Conservation (phyloP, 2,888 invertebrate species). For the Rhingia rostrata region DNA sequence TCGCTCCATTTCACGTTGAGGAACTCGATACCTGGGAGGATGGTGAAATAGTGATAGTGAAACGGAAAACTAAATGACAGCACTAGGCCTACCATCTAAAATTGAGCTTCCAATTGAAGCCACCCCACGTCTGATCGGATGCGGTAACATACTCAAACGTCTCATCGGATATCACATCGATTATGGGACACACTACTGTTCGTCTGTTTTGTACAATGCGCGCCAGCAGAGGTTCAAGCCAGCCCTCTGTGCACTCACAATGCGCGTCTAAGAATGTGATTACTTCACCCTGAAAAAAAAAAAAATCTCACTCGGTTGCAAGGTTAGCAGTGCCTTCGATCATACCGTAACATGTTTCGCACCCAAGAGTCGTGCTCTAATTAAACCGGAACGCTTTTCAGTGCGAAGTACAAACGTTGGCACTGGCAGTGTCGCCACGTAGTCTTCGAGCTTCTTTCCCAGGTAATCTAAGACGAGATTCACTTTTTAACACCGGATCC, state of each 20-base stretch:
- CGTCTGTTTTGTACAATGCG: slow-evolving; percentile 96
- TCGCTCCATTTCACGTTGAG: slow-evolving; percentile 97
- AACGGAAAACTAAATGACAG: not conserved
- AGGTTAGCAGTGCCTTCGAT: slow-evolving; percentile 78
- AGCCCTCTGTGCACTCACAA: slow-evolving; percentile 91
- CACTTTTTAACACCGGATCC: slow-evolving; percentile 38
- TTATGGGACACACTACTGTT: slow-evolving; percentile 98
- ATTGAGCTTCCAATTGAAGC: slow-evolving; percentile 99
- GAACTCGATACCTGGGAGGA: slow-evolving; percentile 93
- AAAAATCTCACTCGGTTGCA: slow-evolving; percentile 28
- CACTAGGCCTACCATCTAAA: slow-evolving; percentile 92
- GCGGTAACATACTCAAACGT: slow-evolving; percentile 99
- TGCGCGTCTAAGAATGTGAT: slow-evolving; percentile 83
- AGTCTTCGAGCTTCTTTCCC: slow-evolving; percentile 93
- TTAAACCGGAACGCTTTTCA: slow-evolving; percentile 96
- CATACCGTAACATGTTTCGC: slow-evolving; percentile 96
- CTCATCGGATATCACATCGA: slow-evolving; percentile 99
- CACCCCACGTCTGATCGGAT: slow-evolving; percentile 99
- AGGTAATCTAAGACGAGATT: slow-evolving; percentile 88
- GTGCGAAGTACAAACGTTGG: slow-evolving; percentile 94
- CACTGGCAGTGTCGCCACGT: slow-evolving; percentile 93
- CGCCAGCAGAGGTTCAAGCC: slow-evolving; percentile 96
- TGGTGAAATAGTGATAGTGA: not conserved
- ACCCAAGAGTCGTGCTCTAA: slow-evolving; percentile 96
- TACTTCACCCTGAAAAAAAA: slow-evolving; percentile 80